Evolutionary conservation across 1,140 invertebrate species (phyloP), one percentile per base, ranked within the genome.

Genomic region (Pogonus chalceus): DNA sequence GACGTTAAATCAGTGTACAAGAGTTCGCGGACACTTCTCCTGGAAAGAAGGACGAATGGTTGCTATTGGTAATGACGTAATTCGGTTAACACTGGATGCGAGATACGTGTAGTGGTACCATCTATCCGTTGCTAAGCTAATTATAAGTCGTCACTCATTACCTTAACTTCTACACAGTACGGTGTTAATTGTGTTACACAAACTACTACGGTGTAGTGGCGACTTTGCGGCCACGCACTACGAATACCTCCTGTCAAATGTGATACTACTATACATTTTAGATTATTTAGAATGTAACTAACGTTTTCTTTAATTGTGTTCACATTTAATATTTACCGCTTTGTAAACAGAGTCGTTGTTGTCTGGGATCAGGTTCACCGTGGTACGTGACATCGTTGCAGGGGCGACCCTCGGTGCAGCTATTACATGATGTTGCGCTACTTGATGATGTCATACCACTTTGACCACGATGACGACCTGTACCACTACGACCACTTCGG

Each of bases 361-460:
- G 64, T 26, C 58, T 53, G 14, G 56, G 35, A 23, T 69, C 64
- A 23, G 49, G 49, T 10, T 43, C 37, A 12, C 53, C 55, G 49
- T 68, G 65, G 51, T 64, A 69, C 9, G 60, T 53, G 20, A 69
- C 58, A 48, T 70, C 66, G 12, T 57, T 60, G 52, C 62, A 66
- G 1, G 60, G 59, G 23, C 58, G 18, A 56, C 60, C 64, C 54
- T 65, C 65, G 50, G 55, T 60, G 58, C 65, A 65, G 55, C 71
- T 70, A 58, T 70, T 72, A 50, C 72, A 74, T 12, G 73, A 76
- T 46, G 71, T 69, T n/a, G 70, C 74, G 58, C 74, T 76, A 57
- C 73, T 74, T 24, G 72, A 75, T 43, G 72, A 75, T n/a, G 74
- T 76, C 73, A 76, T 75, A 37, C 73, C 73, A 49, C 72, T 70